Conservation (phyloP, 2,888 invertebrate genomes). For the Polydrusus tereticollis region DNA sequence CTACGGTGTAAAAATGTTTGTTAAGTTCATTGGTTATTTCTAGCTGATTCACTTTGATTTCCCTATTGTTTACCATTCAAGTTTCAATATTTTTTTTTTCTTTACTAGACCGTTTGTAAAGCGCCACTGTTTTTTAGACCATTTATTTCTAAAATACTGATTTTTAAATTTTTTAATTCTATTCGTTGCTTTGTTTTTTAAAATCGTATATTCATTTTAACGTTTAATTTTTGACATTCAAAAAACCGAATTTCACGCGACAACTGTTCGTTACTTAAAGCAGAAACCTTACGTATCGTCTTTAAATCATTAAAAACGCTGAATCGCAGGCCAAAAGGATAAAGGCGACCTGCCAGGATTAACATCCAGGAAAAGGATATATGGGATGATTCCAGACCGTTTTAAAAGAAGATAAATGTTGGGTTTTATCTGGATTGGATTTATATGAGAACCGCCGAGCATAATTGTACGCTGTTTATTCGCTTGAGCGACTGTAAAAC, state of each 20-base stretch:
- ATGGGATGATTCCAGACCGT: constrained; percentile 62
- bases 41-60: too few species aligned
- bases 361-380: constrained; percentile 65
- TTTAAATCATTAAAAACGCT: constrained; percentile 67
- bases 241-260: constrained; percentile 19
- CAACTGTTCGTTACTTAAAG: constrained; percentile 24
- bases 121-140: too few species aligned
- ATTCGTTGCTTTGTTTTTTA: background rate
- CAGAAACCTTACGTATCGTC: constrained; percentile 40
- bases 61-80: too few species aligned
- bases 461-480: constrained; percentile 66
- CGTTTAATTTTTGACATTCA: constrained; percentile 10
- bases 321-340: constrained; percentile 56
- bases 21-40: too few species aligned
- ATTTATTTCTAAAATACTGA: too few species aligned
- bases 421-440: constrained; percentile 66
- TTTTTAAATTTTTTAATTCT: too few species aligned
- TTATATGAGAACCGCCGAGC: constrained; percentile 64
- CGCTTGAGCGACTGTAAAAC: constrained; percentile 53
- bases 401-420: constrained; percentile 67
- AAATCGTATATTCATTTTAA: background rate
- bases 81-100: too few species aligned
- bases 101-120: too few species aligned
- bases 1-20: too few species aligned
- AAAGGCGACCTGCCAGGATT: constrained; percentile 60